Conservation (phyloP, 2,113 vertebrate genomes). For the Scalopus aquaticus region DNA sequence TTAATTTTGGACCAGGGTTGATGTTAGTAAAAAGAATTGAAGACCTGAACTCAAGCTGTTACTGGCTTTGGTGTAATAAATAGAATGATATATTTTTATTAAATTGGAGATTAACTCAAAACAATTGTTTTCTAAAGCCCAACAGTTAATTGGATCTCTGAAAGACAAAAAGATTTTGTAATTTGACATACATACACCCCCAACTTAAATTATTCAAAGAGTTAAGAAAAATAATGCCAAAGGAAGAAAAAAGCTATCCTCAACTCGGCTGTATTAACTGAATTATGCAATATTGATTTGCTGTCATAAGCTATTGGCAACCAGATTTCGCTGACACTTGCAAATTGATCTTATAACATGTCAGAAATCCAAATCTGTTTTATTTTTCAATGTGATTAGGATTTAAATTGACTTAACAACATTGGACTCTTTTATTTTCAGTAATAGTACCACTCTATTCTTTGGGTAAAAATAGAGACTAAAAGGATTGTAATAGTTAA, state of each 20-base stretch:
- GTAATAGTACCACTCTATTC: neutral
- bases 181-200: neutral
- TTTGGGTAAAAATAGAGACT: neutral
- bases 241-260: neutral
- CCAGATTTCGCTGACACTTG: slow-evolving; percentile 54
- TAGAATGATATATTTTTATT: slow-evolving; percentile 30
- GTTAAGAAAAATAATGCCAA: slow-evolving; percentile 3
- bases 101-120: slow-evolving; percentile 32
- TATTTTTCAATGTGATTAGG: slow-evolving; percentile 40
- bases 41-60: slow-evolving; percentile 23
- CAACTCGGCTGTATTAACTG: slow-evolving; percentile 31
- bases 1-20: slow-evolving; percentile 5
- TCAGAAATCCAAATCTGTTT: slow-evolving; percentile 61
- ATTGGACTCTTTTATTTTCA: neutral
- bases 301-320: slow-evolving; percentile 40
- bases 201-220: slow-evolving; percentile 39
- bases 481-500: neutral
- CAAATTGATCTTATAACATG: slow-evolving; percentile 50
- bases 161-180: slow-evolving; percentile 5
- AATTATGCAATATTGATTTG: slow-evolving; percentile 57
- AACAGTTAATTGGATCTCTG: neutral
- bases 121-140: neutral
- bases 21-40: slow-evolving; percentile 1
- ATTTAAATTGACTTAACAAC: slow-evolving; percentile 49
- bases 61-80: slow-evolving; percentile 40